These are phyloP conservation scores for Megalopta genalis DNA, from an alignment of 1,140 invertebrate species.

Conservation along the genomic window DNA sequence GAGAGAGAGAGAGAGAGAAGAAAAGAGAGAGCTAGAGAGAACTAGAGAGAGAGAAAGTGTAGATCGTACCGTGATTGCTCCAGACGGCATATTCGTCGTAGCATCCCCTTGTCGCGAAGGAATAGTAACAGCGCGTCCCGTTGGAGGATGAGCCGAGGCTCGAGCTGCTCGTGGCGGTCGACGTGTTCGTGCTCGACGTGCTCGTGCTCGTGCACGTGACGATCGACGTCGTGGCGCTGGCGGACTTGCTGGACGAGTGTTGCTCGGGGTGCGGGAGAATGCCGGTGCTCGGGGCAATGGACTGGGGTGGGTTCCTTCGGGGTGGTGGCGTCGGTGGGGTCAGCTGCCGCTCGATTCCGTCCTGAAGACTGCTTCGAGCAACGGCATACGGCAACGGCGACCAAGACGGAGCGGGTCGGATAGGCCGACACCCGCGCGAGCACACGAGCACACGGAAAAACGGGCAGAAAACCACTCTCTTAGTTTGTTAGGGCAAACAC, in stretches of 20 bases:
- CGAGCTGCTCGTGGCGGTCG: constrained; percentile 70
- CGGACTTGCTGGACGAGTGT: constrained; percentile 59
- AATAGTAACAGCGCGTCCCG: constrained; percentile 72
- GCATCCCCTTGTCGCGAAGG: constrained; percentile 74
- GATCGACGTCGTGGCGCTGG: constrained; percentile 62
- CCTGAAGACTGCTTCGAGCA: constrained; percentile 78
- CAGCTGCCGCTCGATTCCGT: constrained; percentile 80
- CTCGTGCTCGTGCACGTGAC: constrained; percentile 63
- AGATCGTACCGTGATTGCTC: constrained; percentile 76
- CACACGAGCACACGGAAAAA: constrained; percentile 42
- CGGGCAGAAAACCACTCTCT: constrained; percentile 54
- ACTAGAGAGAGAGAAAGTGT: constrained; percentile 17
- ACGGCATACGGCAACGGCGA: constrained; percentile 3
- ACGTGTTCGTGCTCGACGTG: constrained; percentile 67
- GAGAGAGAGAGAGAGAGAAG: constrained; percentile 23
- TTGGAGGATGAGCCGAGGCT: constrained; percentile 74
- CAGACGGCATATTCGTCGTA: constrained; percentile 77
- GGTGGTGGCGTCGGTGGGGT: constrained; percentile 79
- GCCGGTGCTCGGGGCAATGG: constrained; percentile 55
- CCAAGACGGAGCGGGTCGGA: neutral
- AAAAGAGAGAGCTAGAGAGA: constrained; percentile 9
- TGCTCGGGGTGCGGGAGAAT: constrained; percentile 41
- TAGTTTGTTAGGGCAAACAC: constrained; percentile 51
- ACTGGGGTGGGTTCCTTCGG: constrained; percentile 69
- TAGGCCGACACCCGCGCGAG: constrained; percentile 1